phyloP scores from a whole-genome alignment of 2,113 vertebrate genomes.

The Mustelus asterias region DNA sequence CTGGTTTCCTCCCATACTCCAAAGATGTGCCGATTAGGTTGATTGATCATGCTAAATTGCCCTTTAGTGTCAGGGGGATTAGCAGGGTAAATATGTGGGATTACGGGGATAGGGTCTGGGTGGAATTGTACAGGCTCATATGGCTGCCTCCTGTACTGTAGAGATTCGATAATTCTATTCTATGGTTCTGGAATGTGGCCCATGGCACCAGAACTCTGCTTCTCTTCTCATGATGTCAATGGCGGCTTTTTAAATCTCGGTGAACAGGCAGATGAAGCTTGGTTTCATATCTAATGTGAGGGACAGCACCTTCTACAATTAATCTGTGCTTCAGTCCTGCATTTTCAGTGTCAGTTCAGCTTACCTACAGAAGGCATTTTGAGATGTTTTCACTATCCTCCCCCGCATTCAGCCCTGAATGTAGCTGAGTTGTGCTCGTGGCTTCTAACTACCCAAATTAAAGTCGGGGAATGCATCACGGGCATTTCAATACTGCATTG shows the following conservation, averaged over 20 bases:
- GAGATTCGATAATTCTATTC: no score
- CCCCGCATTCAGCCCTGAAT: background rate
- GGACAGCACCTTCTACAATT: background rate
- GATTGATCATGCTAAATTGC: no score
- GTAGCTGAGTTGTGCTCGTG: no score
- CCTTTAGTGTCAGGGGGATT: no score
- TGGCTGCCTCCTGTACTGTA: background rate
- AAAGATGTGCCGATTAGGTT: no score
- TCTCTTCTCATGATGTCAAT: background rate
- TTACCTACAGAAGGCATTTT: background rate
- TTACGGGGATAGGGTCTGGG: no score
- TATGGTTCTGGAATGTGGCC: no score
- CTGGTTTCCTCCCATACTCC: no score
- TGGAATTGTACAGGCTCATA: no score
- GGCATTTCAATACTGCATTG: background rate
- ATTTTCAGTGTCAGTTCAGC: background rate
- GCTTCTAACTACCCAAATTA: background rate
- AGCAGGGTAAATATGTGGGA: no score
- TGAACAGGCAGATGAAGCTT: background rate
- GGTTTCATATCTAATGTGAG: background rate
- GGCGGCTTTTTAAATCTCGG: background rate
- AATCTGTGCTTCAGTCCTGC: background rate
- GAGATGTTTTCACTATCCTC: background rate
- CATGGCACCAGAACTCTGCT: background rate
- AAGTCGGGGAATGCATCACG: background rate